A percentile compares a stretch with the other conserved stretches of the same genome.
phyloP scores from a whole-genome alignment of 2,113 vertebrate genomes.

The Campylorhamphus procurvoides region DNA sequence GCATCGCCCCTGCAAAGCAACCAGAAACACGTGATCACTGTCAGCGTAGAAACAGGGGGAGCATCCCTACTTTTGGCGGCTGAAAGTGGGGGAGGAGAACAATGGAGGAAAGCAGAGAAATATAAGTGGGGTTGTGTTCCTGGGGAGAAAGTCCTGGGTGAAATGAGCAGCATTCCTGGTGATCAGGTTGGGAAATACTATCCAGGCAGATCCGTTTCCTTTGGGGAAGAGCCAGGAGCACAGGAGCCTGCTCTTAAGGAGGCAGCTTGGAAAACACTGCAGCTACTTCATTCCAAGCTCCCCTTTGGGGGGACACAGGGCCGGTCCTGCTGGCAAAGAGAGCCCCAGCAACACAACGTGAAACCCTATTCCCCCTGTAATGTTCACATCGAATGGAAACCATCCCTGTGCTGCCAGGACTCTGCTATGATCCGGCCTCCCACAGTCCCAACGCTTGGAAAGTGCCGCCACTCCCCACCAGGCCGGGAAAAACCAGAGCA shows the following conservation, averaged over 20 bases:
- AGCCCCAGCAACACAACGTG: background rate
- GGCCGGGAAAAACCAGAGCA: background rate
- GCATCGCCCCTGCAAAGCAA: constrained; percentile 84
- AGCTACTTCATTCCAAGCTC: background rate
- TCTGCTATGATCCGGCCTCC: background rate
- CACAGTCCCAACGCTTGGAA: background rate
- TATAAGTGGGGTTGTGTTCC: background rate
- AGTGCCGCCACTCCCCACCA: background rate
- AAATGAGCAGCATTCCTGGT: constrained; percentile 7
- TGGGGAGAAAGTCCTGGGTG: background rate
- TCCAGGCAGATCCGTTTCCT: constrained; percentile 42
- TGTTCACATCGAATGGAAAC: background rate
- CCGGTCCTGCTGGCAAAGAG: background rate
- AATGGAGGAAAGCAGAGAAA: background rate
- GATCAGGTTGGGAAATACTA: constrained; percentile 46
- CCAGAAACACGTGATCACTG: background rate
- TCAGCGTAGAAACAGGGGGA: rapidly evolving
- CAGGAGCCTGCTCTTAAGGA: background rate
- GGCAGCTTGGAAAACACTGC: constrained; percentile 16
- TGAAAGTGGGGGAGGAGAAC: background rate
- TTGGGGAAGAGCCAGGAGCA: constrained; percentile 26
- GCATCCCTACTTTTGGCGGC: background rate
- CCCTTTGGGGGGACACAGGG: background rate
- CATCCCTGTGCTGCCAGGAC: background rate
- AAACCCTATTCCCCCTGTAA: background rate